phyloP scores from a whole-genome alignment of 2,888 invertebrate genomes.

The Campoletis raptor region DNA sequence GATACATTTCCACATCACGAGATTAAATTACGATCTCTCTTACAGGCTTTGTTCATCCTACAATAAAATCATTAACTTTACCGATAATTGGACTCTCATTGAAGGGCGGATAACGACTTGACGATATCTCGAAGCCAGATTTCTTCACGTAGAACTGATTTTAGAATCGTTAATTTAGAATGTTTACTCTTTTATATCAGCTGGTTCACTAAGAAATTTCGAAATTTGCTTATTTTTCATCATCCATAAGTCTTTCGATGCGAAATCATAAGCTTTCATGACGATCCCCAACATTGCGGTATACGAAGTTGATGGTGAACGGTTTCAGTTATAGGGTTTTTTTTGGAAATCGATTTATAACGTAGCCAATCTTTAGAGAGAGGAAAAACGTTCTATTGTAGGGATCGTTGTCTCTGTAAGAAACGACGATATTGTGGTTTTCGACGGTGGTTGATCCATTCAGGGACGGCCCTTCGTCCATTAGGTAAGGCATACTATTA shows the following conservation, averaged over 20 bases:
- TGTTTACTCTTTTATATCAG: neutral
- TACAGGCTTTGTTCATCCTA: neutral
- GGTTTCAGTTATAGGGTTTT: neutral
- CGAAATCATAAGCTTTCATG: neutral
- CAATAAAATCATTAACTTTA: neutral
- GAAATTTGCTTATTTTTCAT: neutral
- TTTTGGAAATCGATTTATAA: neutral
- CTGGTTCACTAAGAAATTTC: neutral
- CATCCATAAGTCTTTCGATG: neutral
- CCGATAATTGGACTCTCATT: neutral
- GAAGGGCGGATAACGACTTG: neutral
- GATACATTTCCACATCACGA: neutral
- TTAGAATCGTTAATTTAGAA: neutral
- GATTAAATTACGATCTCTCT: neutral
- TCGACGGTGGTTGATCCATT: slow-evolving; percentile 8
- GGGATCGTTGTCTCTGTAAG: slow-evolving; percentile 6
- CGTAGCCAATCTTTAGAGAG: neutral
- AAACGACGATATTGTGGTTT: slow-evolving; percentile 24
- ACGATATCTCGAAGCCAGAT: neutral
- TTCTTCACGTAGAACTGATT: neutral
- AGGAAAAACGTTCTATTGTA: slow-evolving; percentile 12
- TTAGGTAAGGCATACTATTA: slow-evolving; percentile 34
- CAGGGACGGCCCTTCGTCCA: slow-evolving; percentile 23
- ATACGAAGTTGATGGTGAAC: neutral
- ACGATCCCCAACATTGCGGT: neutral